Base-by-base conservation (phyloP, 2,797 vertebrate genomes). In the Anguilla anguilla region DNA sequence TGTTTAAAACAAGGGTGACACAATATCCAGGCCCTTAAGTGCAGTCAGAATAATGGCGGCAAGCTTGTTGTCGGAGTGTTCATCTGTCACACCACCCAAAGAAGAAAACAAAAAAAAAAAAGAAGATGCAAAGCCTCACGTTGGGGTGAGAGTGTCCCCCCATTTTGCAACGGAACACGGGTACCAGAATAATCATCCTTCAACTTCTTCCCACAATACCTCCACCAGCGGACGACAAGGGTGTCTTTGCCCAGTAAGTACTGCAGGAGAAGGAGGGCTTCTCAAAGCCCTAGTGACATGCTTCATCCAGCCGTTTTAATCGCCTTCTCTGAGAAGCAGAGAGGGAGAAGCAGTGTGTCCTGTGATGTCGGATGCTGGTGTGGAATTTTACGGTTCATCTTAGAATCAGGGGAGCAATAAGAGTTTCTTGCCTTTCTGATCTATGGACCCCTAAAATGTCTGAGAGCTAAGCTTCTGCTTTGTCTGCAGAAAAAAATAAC, bases 221-320 rank as follows among this genome's bases (percentile, higher is more conserved):
- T 89, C 88, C 89, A 86, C 84, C 69, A 85, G 86, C 86, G 88
- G 90, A 88, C 89, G 88, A 91, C 59, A 86, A 87, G 88, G 89
- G 88, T 90, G 87, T 88, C 67, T 84, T 59, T 86, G 86, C 86
- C 89, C 86, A 82, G 19, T 82, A 49, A 83, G 72, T 61, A 61
- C 83, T 87, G 85, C 82, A 88, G 85, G 72, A 77, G 57, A 83
- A 90, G 87, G 88, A 79, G 85, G 88, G 39, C 86, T 89, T 84
- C 86, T 85, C 89, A 89, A 84, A 88, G 88, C 87, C 88, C 89
- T 86, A 85, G 89, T 89, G 88, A 89, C 87, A 84, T 88, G 83
- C 87, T 89, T 91, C 89, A 74, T 77, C 51, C 61, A 87, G 89
- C 88, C 86, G 89, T 91, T 91, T 91, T 91, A 92, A 91, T 93